Evolutionary conservation across 2,888 invertebrate genomes (phyloP), one percentile per base, ranked within the genome.

Genomic region (Uloborus plumipes): DNA sequence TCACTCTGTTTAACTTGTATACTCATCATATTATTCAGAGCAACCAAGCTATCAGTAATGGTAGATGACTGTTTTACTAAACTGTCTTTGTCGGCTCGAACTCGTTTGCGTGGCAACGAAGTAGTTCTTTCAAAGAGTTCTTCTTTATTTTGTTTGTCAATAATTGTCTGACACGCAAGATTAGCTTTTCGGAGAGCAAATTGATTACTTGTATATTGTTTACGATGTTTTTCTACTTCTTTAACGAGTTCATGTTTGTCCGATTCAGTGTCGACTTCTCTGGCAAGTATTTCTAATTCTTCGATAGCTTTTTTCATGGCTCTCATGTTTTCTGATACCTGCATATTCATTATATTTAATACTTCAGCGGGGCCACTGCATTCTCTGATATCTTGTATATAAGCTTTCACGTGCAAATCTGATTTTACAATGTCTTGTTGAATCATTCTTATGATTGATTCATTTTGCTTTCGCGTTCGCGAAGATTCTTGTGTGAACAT

Each of bases 1-100:
- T 95, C 95, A 89, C 96, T 96, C 87, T 94, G 92, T 87, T 95
- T 93, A 16, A 95, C 94, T 0, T 97, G 96, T 86, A 95, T 94
- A 0, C 96, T 94, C 86, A 98, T 90, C 88, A 94, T 94, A 85
- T 95, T 92, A 85, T 96, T 95, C 85, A 97, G 94, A 53, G 94
- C 93, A 73, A 96, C 89, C 87, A 97, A 90, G 88, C 94, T 94
- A 87, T 96, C 95, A 0, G 97, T 96, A 1, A 84, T 84, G 47
- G 67, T 15, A 3, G 85, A 85, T 14, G 85, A 69, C 31, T 84
- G 84, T 53, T 77, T 83, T 11, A 65, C 64, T n/a, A 85, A 55
- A 47, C 85, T 72, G n/a, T 85, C 84, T 39, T 84, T 84, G 31
- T 83, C 83, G 16, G 83, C 80, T 26, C 77, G 55, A 14, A 55